Evolutionary conservation across 2,888 invertebrate species (phyloP).

Genomic region (Tupiocoris notatus): DNA sequence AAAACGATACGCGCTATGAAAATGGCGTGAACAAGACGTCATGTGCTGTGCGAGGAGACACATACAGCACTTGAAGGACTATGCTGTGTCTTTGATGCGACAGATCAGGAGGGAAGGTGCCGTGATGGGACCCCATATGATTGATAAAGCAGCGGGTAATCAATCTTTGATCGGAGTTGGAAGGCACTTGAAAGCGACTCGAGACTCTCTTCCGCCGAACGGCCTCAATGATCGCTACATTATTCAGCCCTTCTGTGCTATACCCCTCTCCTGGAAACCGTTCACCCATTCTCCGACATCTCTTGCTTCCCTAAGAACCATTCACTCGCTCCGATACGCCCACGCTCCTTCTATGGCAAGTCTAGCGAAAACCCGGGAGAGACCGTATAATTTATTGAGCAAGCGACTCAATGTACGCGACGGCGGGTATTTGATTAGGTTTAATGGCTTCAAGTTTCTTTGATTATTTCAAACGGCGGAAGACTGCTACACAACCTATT

Average conservation of each 20-base stretch:
- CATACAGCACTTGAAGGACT: not conserved
- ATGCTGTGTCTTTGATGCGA: not conserved
- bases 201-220: not conserved
- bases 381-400: not conserved
- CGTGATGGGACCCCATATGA: not conserved
- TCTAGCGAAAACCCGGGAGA: not conserved
- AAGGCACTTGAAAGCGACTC: not conserved
- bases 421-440: not conserved
- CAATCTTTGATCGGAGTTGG: not conserved
- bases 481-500: too few species aligned
- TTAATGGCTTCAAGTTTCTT: too few species aligned
- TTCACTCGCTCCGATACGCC: not conserved
- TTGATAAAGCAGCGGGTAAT: not conserved
- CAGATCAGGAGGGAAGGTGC: not conserved
- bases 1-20: not conserved
- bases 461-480: too few species aligned
- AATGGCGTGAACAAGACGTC: not conserved
- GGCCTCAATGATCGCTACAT: not conserved
- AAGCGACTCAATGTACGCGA: not conserved
- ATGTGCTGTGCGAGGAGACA: not conserved
- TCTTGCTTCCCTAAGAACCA: not conserved
- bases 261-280: too few species aligned
- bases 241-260: too few species aligned
- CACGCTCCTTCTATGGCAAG: not conserved
- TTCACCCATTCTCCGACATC: not conserved